A percentile compares a stretch with the other conserved stretches of the same genome.
Conservation (phyloP, 2,113 vertebrate genomes). For the Leptocoma aspasia region DNA sequence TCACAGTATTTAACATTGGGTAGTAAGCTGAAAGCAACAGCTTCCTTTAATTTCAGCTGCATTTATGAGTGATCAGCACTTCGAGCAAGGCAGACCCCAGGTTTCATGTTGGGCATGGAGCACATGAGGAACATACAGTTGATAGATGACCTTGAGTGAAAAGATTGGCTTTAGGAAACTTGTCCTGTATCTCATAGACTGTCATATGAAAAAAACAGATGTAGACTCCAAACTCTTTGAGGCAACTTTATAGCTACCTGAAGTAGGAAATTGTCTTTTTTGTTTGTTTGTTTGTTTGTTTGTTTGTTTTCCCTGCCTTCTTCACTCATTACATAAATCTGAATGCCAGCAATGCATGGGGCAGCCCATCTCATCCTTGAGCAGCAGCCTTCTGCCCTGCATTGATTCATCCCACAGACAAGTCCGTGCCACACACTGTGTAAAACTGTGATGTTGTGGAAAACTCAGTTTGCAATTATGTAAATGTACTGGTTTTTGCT, state of each 20-base stretch:
- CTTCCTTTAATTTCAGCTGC: not conserved
- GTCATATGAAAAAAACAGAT: not conserved
- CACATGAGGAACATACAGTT: not conserved
- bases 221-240: not conserved
- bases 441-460: not conserved
- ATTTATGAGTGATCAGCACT: not conserved
- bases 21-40: not conserved
- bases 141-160: not conserved
- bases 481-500: not conserved
- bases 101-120: accelerated
- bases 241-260: not conserved
- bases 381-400: not conserved
- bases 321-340: not conserved
- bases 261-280: not conserved
- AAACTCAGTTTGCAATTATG: not conserved
- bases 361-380: not conserved
- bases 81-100: not conserved
- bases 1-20: not conserved
- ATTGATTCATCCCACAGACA: not conserved
- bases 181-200: not conserved
- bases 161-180: not conserved
- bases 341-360: not conserved
- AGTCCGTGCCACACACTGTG: not conserved
- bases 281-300: too few relatives aligned
- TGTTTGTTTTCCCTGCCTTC: not conserved